Evolutionary conservation across 2,888 invertebrate species (phyloP).

Genomic region (Lycophotia porphyrea): DNA sequence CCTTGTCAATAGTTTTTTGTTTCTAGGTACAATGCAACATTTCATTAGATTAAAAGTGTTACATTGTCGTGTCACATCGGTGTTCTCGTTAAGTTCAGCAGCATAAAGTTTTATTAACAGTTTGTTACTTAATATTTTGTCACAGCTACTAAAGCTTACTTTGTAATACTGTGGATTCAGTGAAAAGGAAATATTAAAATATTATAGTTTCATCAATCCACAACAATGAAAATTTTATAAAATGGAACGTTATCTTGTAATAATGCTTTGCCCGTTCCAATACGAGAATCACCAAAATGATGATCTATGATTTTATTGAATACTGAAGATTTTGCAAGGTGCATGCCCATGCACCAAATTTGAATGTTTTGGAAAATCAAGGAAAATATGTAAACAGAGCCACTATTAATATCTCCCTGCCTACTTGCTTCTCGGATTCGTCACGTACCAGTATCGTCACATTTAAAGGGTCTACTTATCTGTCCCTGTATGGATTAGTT

Average conservation of each 20-base stretch:
- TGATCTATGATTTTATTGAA: too few relatives aligned
- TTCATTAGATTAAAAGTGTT: not conserved
- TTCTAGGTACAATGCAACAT: not conserved
- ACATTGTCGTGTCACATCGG: conserved; percentile 15
- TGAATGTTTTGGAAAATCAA: not conserved
- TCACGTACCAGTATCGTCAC: conserved; percentile 25
- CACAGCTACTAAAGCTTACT: not conserved
- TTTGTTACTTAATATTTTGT: conserved; percentile 20
- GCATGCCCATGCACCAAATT: too few relatives aligned
- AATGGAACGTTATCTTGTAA: not conserved
- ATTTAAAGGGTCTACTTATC: conserved; percentile 4
- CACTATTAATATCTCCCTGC: not conserved
- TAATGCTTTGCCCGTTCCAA: too few relatives aligned
- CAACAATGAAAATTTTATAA: not conserved
- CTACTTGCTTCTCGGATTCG: not conserved
- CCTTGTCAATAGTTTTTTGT: too few relatives aligned
- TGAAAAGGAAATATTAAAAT: not conserved
- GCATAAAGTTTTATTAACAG: conserved; percentile 15
- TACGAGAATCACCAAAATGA: too few relatives aligned
- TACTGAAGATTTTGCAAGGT: too few relatives aligned
- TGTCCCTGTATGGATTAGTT: conserved; percentile 18
- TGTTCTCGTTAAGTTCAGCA: conserved; percentile 6
- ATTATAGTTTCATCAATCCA: not conserved
- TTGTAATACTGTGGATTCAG: conserved; percentile 10
- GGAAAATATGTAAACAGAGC: not conserved